These are phyloP conservation scores for Cosmia pyralina DNA, from an alignment of 2,888 invertebrate genomes.

Conservation along the genomic window DNA sequence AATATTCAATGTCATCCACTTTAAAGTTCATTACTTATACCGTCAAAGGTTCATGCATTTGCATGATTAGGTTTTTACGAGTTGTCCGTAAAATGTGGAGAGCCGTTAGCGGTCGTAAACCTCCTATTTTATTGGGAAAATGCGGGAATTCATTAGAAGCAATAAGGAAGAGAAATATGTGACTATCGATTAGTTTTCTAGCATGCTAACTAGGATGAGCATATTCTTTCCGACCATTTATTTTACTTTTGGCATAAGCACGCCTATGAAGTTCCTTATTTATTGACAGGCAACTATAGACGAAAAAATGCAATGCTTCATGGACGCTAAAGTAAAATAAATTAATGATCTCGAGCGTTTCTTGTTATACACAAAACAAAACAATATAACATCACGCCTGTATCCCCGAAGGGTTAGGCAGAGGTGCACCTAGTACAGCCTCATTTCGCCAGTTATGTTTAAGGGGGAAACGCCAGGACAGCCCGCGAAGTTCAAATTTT, in stretches of 20 bases:
- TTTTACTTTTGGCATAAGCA: no score
- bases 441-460: not conserved
- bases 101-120: conserved; percentile 49
- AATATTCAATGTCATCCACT: conserved; percentile 40
- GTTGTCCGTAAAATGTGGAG: conserved; percentile 49
- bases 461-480: no score
- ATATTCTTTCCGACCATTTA: no score
- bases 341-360: not conserved
- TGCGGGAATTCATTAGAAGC: conserved; percentile 35
- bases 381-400: not conserved
- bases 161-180: conserved; percentile 30
- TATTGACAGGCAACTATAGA: no score
- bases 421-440: not conserved
- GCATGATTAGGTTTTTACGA: conserved; percentile 61
- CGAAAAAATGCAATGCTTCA: no score
- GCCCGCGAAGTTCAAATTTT: no score
- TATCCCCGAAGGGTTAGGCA: not conserved
- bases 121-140: conserved; percentile 46
- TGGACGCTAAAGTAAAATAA: no score
- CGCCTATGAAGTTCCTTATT: no score
- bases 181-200: not conserved
- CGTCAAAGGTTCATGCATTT: conserved; percentile 48
- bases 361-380: not conserved
- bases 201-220: not conserved
- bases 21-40: conserved; percentile 54